Conservation (phyloP, 2,797 vertebrate species). For the Eulemur coronatus region DNA sequence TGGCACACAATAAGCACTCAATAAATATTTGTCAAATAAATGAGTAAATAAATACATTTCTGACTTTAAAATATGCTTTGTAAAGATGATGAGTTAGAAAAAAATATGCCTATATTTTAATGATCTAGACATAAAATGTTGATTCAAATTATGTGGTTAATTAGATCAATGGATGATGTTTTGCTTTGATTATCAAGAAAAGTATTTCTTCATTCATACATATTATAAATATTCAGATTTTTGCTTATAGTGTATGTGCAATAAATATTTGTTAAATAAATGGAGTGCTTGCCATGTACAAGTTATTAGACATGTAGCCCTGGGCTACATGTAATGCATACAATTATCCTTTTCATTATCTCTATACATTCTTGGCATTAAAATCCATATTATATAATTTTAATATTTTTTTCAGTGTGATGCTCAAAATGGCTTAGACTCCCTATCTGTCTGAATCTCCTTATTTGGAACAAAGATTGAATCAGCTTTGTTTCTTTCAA, state of each 20-base stretch:
- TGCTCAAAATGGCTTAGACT: slow-evolving; percentile 22
- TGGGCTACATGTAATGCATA: not conserved
- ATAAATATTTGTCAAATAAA: slow-evolving; percentile 3
- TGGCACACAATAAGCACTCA: not conserved
- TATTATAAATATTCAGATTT: not conserved
- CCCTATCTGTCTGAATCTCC: not conserved
- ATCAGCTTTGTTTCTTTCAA: not conserved
- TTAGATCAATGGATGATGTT: not conserved
- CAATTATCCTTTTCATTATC: slow-evolving; percentile 1
- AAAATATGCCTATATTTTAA: not conserved
- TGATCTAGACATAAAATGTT: not conserved
- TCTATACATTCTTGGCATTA: not conserved
- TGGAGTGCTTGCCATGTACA: not conserved
- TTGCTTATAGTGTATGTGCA: not conserved
- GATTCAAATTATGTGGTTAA: slow-evolving; percentile 20
- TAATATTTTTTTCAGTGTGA: not conserved
- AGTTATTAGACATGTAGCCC: not conserved
- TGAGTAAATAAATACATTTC: not conserved
- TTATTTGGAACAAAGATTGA: not conserved
- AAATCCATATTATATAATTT: not conserved
- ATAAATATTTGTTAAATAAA: slow-evolving; percentile 9
- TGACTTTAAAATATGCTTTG: slow-evolving; percentile 23
- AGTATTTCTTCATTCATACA: not conserved
- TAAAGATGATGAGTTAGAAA: not conserved
- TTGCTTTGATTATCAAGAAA: slow-evolving; percentile 35